Base-by-base conservation (phyloP, 2,113 vertebrate species). In the Corythaixoides concolor region DNA sequence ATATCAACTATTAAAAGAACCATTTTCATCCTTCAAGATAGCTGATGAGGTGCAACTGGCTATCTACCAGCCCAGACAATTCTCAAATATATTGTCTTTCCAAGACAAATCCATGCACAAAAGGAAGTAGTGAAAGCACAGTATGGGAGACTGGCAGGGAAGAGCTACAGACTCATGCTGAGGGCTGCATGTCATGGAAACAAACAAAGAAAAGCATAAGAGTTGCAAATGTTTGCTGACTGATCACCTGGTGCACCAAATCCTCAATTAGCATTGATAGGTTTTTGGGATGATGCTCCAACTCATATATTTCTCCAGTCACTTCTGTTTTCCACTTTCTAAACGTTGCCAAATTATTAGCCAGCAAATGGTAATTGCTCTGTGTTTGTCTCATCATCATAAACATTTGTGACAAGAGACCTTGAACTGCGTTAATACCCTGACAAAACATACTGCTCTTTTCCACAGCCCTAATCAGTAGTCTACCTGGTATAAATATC, bases 391-490 rank as follows among this genome's bases (percentile, higher is more conserved):
- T 89, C 80, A 89, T 93, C 87, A 95, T 77, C 66, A 90, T 76
- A 95, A 96, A 87, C 30, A 74, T 45, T 95, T 94, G 64, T 91
- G 93, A 91, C 93, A 94, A 63, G 89, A 93, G 69, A 87, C 50
- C 77, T 22, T 78, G 70, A 93, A 62, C 62, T 73, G 60, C 9
- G 1, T 73, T 94, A 91, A 90, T 56, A 62, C 30, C 76, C 69
- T 76, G 81, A 87, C 55, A 93, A 93, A 93, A 73, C 37, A n/a
- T 58, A 85, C 6, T 1, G 0, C 28, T 88, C 33, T 47, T 80
- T 86, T 74, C 67, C 50, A 74, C 75, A 58, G 41, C 26, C 69
- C 76, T 93, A 41, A 69, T 89, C 80, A 81, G 50, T 33, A 10
- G 4, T 35, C 47, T 45, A 35, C 60, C 55, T 72, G 7, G 5